phyloP scores from a whole-genome alignment of 2,113 vertebrate genomes.

The Isichthys henryi region DNA sequence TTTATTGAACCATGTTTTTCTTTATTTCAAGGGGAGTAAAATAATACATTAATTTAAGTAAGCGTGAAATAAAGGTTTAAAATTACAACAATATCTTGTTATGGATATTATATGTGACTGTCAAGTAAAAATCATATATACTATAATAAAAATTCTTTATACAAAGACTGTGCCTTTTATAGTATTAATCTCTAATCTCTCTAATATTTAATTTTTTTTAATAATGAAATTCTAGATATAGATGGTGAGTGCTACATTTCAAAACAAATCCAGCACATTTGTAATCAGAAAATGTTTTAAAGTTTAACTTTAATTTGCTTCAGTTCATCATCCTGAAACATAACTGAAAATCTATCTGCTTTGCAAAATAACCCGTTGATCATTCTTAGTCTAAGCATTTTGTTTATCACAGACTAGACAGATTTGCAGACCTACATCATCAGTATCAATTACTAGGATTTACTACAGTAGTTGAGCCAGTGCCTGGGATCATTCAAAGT shows the following conservation, averaged over 20 bases:
- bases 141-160: background rate
- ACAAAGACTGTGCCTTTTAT: background rate
- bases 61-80: background rate
- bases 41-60: background rate
- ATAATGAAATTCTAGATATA: background rate
- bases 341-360: constrained; percentile 1
- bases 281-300: background rate
- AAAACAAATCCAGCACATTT: background rate
- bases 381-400: background rate
- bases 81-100: background rate
- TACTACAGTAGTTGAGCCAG: background rate
- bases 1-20: background rate
- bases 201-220: background rate
- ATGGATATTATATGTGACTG: background rate
- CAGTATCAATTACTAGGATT: background rate
- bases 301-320: background rate
- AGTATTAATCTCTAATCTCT: background rate
- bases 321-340: background rate
- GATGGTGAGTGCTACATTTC: background rate
- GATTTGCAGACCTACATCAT: background rate
- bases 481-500: background rate
- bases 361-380: background rate
- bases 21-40: background rate
- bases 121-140: background rate
- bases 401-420: constrained; percentile 2